Base-by-base conservation (phyloP, 37 sponge, comb jelly and placozoan genomes). In the Hormiphora californensis region DNA sequence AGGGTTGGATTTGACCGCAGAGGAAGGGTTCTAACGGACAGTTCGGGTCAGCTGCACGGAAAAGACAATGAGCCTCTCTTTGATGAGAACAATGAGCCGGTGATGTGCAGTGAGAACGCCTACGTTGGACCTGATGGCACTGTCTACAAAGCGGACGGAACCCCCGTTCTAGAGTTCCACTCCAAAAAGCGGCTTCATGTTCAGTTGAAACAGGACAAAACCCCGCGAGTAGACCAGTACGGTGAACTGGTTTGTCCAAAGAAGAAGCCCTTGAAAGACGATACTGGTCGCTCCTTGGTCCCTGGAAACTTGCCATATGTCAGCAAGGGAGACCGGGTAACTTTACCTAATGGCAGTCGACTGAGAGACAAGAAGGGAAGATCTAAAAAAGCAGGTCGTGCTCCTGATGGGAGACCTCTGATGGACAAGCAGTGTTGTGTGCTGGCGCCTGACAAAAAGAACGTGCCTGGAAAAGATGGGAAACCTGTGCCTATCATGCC, bases 241-340 rank as follows among this genome's bases (percentile, higher is more conserved):
- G 61, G 61, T 57, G 30, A 57, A 28, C 27, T 57, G n/a, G 61
- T 57, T 12, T 23, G 61, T 23, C 9, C 5, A 57, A 57, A 12
- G n/a, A 30, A 30, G 7, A 57, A 57, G 61, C n/a, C 61, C 4
- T 12, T 57, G 61, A 57, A 57, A 12, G 61, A 57, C 27, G 27
- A 30, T 12, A 30, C n/a, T 19, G 9, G 61, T 15, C n/a, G 27
- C 27, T 19, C 27, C 30, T 28, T 57, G 3, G 27, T 12, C 22
- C 30, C 61, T 57, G 61, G 61, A 5, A 21, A 57, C 61, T 28
- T 57, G 61, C 61, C 61, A 28, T 57, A 57, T 30, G 61, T 57
- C 3, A 19, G 15, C 27, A 57, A 12, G 27, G 27, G 27, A 5
- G 22, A 12, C 7, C 5, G n/a, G 9, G 61, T 57, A 5, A 23